Conservation (phyloP, 2,113 vertebrate genomes). For the Talpa occidentalis region DNA sequence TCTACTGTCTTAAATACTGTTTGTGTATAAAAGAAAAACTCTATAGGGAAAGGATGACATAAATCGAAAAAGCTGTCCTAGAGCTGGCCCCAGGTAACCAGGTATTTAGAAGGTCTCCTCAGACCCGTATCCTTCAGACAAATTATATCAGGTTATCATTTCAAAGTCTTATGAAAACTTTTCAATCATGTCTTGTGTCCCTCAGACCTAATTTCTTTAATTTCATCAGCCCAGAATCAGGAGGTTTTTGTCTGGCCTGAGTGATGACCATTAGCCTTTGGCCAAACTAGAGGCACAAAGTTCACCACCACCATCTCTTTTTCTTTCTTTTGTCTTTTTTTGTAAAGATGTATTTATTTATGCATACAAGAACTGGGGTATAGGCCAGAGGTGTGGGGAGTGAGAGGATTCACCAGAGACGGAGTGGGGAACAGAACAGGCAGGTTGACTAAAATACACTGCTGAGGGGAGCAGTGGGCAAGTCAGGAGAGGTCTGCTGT, state of each 20-base stretch:
- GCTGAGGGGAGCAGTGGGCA: no score
- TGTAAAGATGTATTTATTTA: no score
- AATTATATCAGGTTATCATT: slow-evolving; percentile 15
- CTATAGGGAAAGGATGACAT: neutral
- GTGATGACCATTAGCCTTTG: neutral
- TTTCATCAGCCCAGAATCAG: neutral
- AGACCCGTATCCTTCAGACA: neutral
- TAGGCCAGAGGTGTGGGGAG: no score
- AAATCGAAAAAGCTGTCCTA: neutral
- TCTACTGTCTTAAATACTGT: neutral
- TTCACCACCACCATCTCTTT: neutral
- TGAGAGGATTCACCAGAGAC: no score
- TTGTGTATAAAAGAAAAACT: neutral
- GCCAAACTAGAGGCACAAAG: neutral
- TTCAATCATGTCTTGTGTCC: neutral
- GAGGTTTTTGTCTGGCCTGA: neutral
- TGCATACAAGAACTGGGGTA: no score
- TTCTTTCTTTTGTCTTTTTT: no score
- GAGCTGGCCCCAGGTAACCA: neutral
- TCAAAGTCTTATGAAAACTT: slow-evolving; percentile 45
- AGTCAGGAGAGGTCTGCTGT: no score
- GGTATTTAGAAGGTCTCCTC: neutral
- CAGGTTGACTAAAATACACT: no score
- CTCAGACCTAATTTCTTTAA: slow-evolving; percentile 14
- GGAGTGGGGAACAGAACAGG: no score